Evolutionary conservation across 1,140 invertebrate genomes (phyloP).

Genomic region (Papilio aristodemus): DNA sequence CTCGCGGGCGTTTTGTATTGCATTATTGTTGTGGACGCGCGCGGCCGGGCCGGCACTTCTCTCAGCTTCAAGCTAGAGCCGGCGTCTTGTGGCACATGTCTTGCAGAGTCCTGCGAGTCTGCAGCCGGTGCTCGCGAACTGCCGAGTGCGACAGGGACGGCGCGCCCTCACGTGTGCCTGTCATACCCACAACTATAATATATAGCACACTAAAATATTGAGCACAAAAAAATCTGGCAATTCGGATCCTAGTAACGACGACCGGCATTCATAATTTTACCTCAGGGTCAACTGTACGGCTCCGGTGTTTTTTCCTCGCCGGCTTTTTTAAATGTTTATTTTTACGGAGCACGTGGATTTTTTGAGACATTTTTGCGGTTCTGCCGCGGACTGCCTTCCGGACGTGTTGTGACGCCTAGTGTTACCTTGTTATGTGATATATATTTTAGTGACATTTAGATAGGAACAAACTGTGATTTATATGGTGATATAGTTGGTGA

Average conservation of each 20-base stretch:
- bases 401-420: slow-evolving; percentile 78
- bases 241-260: slow-evolving; percentile 77
- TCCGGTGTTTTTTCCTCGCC: slow-evolving; percentile 63
- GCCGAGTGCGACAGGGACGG: slow-evolving; percentile 65
- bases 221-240: slow-evolving; percentile 75
- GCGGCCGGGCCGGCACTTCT: slow-evolving; percentile 45
- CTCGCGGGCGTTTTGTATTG: slow-evolving; percentile 72
- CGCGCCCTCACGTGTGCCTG: slow-evolving; percentile 68
- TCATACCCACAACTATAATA: slow-evolving; percentile 61
- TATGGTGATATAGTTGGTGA: slow-evolving; percentile 75
- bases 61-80: slow-evolving; percentile 49
- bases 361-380: slow-evolving; percentile 70
- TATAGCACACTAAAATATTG: slow-evolving; percentile 78
- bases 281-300: slow-evolving; percentile 74
- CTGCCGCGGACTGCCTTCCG: slow-evolving; percentile 74
- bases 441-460: slow-evolving; percentile 76
- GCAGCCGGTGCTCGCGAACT: slow-evolving; percentile 67
- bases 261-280: slow-evolving; percentile 77
- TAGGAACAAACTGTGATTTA: slow-evolving; percentile 80
- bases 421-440: slow-evolving; percentile 79
- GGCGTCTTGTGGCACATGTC: slow-evolving; percentile 71
- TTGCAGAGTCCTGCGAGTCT: slow-evolving; percentile 46
- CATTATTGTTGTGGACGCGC: slow-evolving; percentile 66
- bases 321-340: slow-evolving; percentile 78
- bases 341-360: slow-evolving; percentile 71